These are phyloP conservation scores for Ramphastos sulfuratus DNA, from an alignment of 2,113 vertebrate genomes.

Conservation along the genomic window DNA sequence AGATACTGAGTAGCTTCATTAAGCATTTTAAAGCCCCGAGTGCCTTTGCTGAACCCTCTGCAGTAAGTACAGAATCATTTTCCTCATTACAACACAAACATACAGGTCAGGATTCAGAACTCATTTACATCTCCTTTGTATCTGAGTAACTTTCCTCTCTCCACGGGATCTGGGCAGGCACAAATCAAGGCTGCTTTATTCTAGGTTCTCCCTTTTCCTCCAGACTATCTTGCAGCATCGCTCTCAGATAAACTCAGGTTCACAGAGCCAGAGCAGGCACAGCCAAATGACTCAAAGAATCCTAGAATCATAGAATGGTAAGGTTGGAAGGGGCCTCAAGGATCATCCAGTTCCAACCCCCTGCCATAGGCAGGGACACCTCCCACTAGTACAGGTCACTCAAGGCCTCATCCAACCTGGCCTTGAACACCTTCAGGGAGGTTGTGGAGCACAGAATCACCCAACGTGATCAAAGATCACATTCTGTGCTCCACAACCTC, in stretches of 20 bases:
- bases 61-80: not conserved
- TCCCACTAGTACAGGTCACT: no score
- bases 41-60: not conserved
- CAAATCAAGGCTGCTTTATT: not conserved
- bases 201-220: not conserved
- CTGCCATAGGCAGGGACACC: no score
- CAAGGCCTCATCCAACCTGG: no score
- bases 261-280: not conserved
- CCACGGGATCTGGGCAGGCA: not conserved
- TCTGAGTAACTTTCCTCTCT: not conserved
- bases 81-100: not conserved
- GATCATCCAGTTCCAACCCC: no score
- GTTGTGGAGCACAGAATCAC: no score
- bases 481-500: no score
- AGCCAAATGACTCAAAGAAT: conserved; percentile 8
- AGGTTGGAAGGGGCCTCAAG: no score
- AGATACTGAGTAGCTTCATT: not conserved
- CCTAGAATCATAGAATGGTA: not conserved
- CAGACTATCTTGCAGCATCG: not conserved
- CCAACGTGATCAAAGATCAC: no score
- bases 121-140: not conserved
- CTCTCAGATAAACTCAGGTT: not conserved
- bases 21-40: not conserved
- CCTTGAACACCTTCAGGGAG: no score
- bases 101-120: not conserved